A percentile compares a stretch with the other conserved stretches of the same genome.
phyloP scores from a whole-genome alignment of 2,797 vertebrate species.

The Hafferia zeledoni region DNA sequence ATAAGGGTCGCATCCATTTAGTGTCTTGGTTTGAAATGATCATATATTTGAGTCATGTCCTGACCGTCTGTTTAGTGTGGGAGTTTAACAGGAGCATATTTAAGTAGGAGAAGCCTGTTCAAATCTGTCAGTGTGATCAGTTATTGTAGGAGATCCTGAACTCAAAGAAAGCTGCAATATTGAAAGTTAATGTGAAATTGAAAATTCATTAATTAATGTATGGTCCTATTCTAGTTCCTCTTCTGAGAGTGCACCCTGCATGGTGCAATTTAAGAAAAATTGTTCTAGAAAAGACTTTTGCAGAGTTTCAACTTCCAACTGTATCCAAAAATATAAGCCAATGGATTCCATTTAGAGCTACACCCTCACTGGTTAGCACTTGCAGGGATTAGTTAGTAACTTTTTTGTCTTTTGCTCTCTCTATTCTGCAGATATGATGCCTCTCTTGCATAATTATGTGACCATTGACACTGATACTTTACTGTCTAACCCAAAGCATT shows the following conservation, averaged over 20 bases:
- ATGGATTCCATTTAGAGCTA: background rate
- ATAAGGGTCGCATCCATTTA: background rate
- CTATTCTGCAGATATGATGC: constrained; percentile 92
- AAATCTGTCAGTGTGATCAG: constrained; percentile 2
- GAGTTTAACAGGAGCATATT: background rate
- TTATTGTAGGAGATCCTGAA: background rate
- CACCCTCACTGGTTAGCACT: background rate
- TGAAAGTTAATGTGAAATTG: background rate
- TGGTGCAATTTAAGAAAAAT: background rate
- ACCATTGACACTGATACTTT: constrained; percentile 94
- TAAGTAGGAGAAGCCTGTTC: background rate
- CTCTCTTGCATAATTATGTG: constrained; percentile 96
- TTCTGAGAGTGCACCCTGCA: background rate
- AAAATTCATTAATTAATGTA: background rate
- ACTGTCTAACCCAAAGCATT: constrained; percentile 90
- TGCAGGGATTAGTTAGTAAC: background rate
- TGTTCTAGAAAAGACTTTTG: background rate
- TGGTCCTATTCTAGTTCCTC: background rate
- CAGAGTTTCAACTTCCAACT: background rate
- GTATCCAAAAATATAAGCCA: background rate
- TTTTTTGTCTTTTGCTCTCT: constrained; percentile 1
- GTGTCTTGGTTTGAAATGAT: background rate
- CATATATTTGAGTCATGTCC: background rate
- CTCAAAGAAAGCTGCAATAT: background rate
- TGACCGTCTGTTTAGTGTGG: background rate